Percentiles rank a stretch among this genome's conserved stretches.
Conservation (phyloP, 2,888 invertebrate genomes). For the Agrotis segetum region DNA sequence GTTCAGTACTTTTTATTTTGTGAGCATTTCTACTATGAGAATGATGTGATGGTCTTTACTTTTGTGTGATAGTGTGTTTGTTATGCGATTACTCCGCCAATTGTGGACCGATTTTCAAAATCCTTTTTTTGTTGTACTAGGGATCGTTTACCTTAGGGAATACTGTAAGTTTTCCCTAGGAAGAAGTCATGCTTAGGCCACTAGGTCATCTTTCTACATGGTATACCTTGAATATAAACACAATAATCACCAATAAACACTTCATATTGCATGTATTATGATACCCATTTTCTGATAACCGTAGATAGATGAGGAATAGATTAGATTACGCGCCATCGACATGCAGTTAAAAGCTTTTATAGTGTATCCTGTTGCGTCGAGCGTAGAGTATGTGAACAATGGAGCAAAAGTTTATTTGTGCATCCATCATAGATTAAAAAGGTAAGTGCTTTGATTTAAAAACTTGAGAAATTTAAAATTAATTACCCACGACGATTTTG, state of each 20-base stretch:
- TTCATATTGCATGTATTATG: not conserved
- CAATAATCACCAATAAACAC: constrained; percentile 7
- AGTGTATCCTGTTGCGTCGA: not conserved
- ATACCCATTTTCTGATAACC: constrained; percentile 13
- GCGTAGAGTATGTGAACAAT: not conserved
- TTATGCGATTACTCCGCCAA: no score
- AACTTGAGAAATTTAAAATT: not conserved
- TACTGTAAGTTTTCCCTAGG: no score
- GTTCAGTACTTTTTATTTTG: no score
- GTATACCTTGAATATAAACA: not conserved
- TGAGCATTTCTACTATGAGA: no score
- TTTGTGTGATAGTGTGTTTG: no score
- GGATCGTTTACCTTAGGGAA: no score
- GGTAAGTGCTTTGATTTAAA: constrained; percentile 24
- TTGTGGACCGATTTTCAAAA: no score
- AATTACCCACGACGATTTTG: no score
- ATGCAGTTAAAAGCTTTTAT: constrained; percentile 39
- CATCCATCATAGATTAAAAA: not conserved
- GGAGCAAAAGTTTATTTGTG: not conserved
- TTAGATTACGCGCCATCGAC: constrained; percentile 16
- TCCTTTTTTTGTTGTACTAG: no score
- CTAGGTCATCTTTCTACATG: not conserved
- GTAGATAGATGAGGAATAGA: constrained; percentile 4
- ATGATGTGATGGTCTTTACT: no score
- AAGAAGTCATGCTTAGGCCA: no score